Evolutionary conservation across 1,140 invertebrate species (phyloP).

Genomic region (Schlechtendalia chinensis): DNA sequence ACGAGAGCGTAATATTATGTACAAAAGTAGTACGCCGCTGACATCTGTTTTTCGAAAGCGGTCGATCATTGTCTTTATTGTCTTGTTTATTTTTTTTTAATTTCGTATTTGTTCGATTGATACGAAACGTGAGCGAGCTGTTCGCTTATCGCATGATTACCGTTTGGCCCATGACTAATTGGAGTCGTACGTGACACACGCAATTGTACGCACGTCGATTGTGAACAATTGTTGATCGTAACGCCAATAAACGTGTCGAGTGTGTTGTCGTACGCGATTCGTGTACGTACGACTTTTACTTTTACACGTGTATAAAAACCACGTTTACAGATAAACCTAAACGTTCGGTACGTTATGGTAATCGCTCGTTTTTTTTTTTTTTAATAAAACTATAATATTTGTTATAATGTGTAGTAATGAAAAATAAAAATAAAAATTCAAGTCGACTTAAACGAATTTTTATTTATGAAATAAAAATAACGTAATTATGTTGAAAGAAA

Average conservation of each 20-base stretch:
- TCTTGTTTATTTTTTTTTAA: background rate
- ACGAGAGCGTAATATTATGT: no score
- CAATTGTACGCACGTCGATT: no score
- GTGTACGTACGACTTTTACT: background rate
- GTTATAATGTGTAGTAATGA: background rate
- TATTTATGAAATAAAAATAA: background rate
- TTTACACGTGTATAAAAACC: no score
- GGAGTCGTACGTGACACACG: no score
- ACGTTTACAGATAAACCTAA: no score
- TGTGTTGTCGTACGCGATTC: background rate
- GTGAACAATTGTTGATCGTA: no score
- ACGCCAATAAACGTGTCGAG: no score
- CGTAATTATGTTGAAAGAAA: no score
- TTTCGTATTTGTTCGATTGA: background rate
- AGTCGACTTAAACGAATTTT: background rate
- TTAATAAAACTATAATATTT: no score
- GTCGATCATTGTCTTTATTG: conserved; percentile 4
- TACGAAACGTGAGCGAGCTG: background rate
- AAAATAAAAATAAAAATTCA: background rate
- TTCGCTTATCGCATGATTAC: background rate
- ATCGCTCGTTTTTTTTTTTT: background rate
- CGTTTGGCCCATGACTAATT: no score
- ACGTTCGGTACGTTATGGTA: no score
- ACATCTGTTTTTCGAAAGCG: background rate
- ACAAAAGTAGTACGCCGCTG: background rate